A percentile compares a stretch with the other conserved stretches of the same genome.
Conservation (phyloP, 1,140 invertebrate species). For the Agraylea sexmaculata region DNA sequence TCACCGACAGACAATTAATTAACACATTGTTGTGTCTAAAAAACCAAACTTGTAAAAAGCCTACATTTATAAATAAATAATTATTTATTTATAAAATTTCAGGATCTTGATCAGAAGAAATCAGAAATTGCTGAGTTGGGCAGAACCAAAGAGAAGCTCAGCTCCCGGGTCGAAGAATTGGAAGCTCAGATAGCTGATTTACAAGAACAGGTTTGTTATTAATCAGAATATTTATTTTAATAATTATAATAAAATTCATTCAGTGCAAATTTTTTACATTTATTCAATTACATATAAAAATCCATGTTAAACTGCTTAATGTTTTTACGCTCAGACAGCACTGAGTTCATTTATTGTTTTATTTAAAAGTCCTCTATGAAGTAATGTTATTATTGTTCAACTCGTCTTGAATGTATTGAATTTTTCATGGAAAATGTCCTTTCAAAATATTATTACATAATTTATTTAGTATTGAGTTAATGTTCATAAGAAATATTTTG, state of each 20-base stretch:
- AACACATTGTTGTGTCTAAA: no score
- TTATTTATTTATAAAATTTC: no score
- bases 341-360: no score
- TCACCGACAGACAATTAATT: no score
- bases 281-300: no score
- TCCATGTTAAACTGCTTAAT: no score
- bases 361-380: not conserved
- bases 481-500: constrained; percentile 1
- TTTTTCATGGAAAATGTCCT: not conserved
- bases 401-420: not conserved
- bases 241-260: constrained; percentile 11
- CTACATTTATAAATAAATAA: no score
- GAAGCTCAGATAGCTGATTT: constrained; percentile 83
- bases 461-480: not conserved
- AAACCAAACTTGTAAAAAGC: no score
- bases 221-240: constrained; percentile 8
- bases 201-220: constrained; percentile 65
- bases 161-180: constrained; percentile 65
- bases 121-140: constrained; percentile 74
- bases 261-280: not conserved
- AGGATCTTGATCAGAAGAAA: constrained; percentile 77
- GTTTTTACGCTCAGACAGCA: no score
- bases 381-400: not conserved
- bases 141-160: constrained; percentile 77
- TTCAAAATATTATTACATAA: not conserved